A percentile compares a stretch with the other conserved stretches of the same genome.
These are phyloP conservation scores for Porites australiensis DNA, from an alignment of 64 coral and sea anemone genomes.

Conservation along the genomic window DNA sequence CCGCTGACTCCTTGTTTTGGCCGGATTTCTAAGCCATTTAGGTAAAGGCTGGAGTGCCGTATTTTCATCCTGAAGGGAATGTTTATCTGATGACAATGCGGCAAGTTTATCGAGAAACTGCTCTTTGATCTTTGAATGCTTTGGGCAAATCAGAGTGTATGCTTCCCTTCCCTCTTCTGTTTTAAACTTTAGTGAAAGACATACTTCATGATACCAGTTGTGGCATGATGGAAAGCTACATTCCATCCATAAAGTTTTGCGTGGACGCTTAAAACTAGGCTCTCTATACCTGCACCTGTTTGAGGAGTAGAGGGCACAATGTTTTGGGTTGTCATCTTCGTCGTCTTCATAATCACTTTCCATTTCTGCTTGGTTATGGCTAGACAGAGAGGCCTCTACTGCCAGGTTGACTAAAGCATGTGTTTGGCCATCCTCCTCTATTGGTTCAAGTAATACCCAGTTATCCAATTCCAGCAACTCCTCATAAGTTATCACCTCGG, in stretches of 20 bases:
- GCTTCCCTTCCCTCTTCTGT: slow-evolving; percentile 38
- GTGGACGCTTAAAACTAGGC: slow-evolving; percentile 30
- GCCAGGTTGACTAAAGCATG: slow-evolving; percentile 27
- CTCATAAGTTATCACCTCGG: slow-evolving; percentile 7
- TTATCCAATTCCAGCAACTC: slow-evolving; percentile 63
- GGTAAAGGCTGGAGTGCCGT: neutral
- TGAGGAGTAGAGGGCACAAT: slow-evolving; percentile 38
- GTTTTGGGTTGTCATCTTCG: slow-evolving; percentile 28
- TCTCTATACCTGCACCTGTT: slow-evolving; percentile 33
- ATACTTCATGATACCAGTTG: slow-evolving; percentile 54
- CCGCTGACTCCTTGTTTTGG: slow-evolving; percentile 31
- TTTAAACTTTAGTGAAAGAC: slow-evolving; percentile 33
- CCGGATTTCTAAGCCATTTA: neutral
- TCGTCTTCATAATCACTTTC: slow-evolving; percentile 46
- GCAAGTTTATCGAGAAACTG: slow-evolving; percentile 20
- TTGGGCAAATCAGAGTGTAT: slow-evolving; percentile 49
- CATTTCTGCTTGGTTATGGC: slow-evolving; percentile 6
- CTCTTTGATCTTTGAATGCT: slow-evolving; percentile 48
- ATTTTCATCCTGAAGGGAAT: slow-evolving; percentile 6
- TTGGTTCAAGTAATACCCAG: slow-evolving; percentile 27
- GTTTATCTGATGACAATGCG: slow-evolving; percentile 34
- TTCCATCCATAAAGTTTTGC: slow-evolving; percentile 32
- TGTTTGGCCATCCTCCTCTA: slow-evolving; percentile 30
- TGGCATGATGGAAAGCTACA: slow-evolving; percentile 44
- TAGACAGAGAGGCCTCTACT: neutral